Evolutionary conservation across 1,140 invertebrate genomes (phyloP), one percentile per base, ranked within the genome.

Genomic region (Magallana ariakensis): DNA sequence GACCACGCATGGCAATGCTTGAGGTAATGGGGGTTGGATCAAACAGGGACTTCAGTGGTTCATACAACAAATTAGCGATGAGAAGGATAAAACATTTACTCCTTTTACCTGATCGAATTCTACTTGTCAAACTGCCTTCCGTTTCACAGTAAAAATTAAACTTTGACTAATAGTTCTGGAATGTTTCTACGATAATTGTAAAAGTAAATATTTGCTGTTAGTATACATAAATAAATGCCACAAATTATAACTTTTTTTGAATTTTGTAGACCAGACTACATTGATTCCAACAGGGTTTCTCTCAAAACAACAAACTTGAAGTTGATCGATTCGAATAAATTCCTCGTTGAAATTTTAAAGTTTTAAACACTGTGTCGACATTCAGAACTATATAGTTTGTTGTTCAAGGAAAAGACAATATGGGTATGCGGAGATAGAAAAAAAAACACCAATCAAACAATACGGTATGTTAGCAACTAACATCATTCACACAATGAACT

Each of bases 1-100:
- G 66, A 19, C 66, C 33, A 75, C 19, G 13, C 66, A 75, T 75
- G 66, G 66, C 66, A 75, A 26, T 33, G 66, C 66, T 75, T 75
- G 66, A 75, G 66, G 66, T 75, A 75, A 75, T 75, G 66, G 66
- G 66, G 66, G 22, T 26, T 75, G 66, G 66, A 75, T 75, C 66
- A 75, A 75, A 75, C 66, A 75, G 66, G 66, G 66, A 75, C 15
- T 75, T 75, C 58, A 75, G 66, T 75, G 66, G 66, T 75, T 13
- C 33, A 13, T 26, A 75, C 66, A 75, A 26, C 66, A 75, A 19
- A 26, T 26, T 70, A 33, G 22, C 19, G 4, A 75, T 75, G 19
- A 75, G 33, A 13, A n/a, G 58, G 58, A 60, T 15, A 13, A 60
- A 60, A 60, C 15, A 11, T 60, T 15, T 19, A 26, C 22, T 75